These are phyloP conservation scores for Myotis findleyi DNA, from an alignment of 2,797 vertebrate species.

Conservation along the genomic window DNA sequence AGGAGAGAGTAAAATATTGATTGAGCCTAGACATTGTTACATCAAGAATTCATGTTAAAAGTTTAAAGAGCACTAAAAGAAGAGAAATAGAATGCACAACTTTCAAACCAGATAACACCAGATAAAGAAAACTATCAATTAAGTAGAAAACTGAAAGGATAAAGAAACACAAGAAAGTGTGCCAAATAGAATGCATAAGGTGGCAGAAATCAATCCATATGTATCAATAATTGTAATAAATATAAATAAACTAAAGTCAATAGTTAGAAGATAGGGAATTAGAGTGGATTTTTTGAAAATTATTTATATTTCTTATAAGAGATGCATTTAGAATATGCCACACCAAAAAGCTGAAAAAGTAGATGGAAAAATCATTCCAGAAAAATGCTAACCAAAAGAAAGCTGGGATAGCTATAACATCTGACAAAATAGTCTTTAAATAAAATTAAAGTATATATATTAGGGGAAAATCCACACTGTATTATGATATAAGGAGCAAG, in stretches of 20 bases:
- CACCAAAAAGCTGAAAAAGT: not conserved
- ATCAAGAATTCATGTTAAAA: not conserved
- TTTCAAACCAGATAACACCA: not conserved
- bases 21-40: not conserved
- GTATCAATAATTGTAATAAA: constrained; percentile 3
- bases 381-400: constrained; percentile 1
- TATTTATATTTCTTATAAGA: not conserved
- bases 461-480: not conserved
- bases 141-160: not conserved
- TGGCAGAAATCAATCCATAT: not conserved
- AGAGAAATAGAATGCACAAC: constrained; percentile 9
- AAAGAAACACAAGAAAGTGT: not conserved
- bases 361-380: not conserved
- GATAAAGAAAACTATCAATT: not conserved
- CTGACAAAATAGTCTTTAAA: not conserved
- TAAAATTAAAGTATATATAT: not conserved
- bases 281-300: not conserved
- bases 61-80: not conserved
- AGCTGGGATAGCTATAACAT: not conserved
- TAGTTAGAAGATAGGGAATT: not conserved
- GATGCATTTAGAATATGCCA: not conserved
- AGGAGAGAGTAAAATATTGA: constrained; percentile 41
- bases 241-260: not conserved
- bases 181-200: not conserved
- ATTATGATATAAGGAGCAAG: not conserved